These are phyloP conservation scores for Yponomeuta sedellus DNA, from an alignment of 2,888 invertebrate species.

Conservation along the genomic window DNA sequence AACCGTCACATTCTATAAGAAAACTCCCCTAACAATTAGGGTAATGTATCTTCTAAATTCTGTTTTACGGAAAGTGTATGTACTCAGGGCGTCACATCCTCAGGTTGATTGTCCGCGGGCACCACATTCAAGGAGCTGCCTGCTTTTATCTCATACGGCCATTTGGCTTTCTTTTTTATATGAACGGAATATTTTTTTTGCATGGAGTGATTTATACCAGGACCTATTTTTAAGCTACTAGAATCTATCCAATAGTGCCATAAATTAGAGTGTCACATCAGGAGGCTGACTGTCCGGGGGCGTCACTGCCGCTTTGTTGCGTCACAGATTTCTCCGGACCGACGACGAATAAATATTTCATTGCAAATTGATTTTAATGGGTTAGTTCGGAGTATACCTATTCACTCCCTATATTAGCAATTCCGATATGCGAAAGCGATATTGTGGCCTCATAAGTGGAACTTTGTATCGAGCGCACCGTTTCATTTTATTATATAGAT, in stretches of 20 bases:
- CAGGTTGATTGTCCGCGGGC: slow-evolving; percentile 27
- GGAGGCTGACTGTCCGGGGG: slow-evolving; percentile 24
- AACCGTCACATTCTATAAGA: no score
- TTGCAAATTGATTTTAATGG: neutral
- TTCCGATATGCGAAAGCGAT: slow-evolving; percentile 70
- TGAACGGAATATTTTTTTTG: no score
- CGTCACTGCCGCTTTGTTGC: slow-evolving; percentile 43
- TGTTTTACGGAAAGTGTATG: no score
- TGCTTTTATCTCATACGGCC: no score
- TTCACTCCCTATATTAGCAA: slow-evolving; percentile 67
- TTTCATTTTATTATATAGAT: slow-evolving; percentile 63
- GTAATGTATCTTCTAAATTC: no score
- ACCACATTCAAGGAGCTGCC: no score
- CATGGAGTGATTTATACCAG: no score
- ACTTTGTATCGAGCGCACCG: slow-evolving; percentile 44
- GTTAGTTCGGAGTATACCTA: slow-evolving; percentile 33
- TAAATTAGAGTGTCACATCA: neutral
- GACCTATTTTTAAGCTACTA: no score
- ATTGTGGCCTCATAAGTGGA: slow-evolving; percentile 62
- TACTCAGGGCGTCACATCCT: neutral
- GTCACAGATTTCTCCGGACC: slow-evolving; percentile 3
- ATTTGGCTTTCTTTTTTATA: no score
- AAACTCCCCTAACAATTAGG: no score
- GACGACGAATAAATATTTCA: neutral
- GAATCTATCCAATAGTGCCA: neutral